phyloP scores from a whole-genome alignment of 2,888 invertebrate species.

The Apamea crenata region DNA sequence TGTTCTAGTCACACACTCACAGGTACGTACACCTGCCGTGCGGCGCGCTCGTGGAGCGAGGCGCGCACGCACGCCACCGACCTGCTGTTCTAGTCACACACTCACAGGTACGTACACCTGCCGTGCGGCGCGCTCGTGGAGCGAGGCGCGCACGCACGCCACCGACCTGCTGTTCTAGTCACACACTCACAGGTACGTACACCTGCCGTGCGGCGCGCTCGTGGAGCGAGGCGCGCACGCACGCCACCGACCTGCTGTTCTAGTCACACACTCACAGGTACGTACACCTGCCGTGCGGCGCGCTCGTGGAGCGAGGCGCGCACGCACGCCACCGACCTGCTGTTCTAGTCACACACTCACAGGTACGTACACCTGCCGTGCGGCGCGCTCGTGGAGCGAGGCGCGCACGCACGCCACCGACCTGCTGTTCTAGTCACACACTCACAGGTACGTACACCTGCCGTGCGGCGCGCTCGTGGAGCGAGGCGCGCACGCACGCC shows the following conservation, averaged over 20 bases:
- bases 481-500: constrained; percentile 91
- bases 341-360: constrained; percentile 20
- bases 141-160: constrained; percentile 55
- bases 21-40: constrained; percentile 32
- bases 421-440: constrained; percentile 27
- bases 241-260: constrained; percentile 24
- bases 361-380: constrained; percentile 8
- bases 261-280: constrained; percentile 63
- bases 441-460: constrained; percentile 64
- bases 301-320: constrained; percentile 66
- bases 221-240: constrained; percentile 17
- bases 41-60: constrained; percentile 71
- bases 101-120: constrained; percentile 16
- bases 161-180: constrained; percentile 43
- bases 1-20: constrained; percentile 77
- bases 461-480: constrained; percentile 62
- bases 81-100: constrained; percentile 68
- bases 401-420: constrained; percentile 16
- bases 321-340: constrained; percentile 18
- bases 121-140: constrained; percentile 59
- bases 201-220: constrained; percentile 10
- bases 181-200: constrained; percentile 15
- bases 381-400: constrained; percentile 66
- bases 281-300: constrained; percentile 43
- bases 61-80: constrained; percentile 83